Evolutionary conservation across 2,113 vertebrate genomes (phyloP).

Genomic region (Cynoglossus semilaevis): DNA sequence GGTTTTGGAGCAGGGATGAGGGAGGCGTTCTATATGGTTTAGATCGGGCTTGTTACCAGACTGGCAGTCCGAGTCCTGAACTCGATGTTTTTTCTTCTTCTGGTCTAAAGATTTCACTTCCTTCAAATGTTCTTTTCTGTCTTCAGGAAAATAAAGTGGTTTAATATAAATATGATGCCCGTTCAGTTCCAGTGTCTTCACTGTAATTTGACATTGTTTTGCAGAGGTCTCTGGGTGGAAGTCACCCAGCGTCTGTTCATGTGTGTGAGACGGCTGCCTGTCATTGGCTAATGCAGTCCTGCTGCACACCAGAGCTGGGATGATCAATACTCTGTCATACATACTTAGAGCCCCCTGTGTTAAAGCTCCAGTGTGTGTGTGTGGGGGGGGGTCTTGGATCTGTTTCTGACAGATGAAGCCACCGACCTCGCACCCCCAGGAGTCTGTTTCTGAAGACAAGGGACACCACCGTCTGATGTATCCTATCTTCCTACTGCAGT

Average conservation of each 20-base stretch:
- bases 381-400: slow-evolving; percentile 8
- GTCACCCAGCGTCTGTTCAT: too few species aligned
- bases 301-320: slow-evolving; percentile 52
- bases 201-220: slow-evolving; percentile 34
- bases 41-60: too few species aligned
- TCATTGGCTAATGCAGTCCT: slow-evolving; percentile 29
- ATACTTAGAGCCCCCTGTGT: slow-evolving; percentile 48
- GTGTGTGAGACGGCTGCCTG: slow-evolving; percentile 26
- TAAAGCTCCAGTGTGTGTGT: slow-evolving; percentile 25
- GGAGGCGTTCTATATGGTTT: too few species aligned
- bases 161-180: too few species aligned
- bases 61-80: too few species aligned
- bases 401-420: slow-evolving; percentile 44
- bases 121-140: too few species aligned
- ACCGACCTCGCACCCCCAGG: slow-evolving; percentile 27
- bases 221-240: too few species aligned
- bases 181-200: neutral
- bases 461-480: slow-evolving; percentile 52
- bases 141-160: too few species aligned
- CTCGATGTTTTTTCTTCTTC: too few species aligned
- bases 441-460: slow-evolving; percentile 43
- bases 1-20: too few species aligned
- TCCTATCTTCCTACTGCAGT: slow-evolving; percentile 64
- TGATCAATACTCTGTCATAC: slow-evolving; percentile 65
- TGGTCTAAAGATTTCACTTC: too few species aligned